A percentile compares a stretch with the other conserved stretches of the same genome.
phyloP scores from a whole-genome alignment of 2,888 invertebrate genomes.

The Tenthredo notha region DNA sequence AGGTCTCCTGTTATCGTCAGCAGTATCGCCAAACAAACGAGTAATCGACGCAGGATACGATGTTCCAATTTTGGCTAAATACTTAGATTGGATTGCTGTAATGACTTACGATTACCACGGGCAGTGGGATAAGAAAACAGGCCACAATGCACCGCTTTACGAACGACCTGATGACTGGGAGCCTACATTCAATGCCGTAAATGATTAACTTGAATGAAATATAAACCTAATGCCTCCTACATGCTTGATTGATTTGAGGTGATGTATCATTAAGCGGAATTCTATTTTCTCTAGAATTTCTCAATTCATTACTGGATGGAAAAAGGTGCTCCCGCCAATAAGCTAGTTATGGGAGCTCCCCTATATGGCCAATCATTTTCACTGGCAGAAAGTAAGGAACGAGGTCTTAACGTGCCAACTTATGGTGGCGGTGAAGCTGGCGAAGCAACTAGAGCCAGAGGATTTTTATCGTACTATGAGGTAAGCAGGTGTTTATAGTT shows the following conservation, averaged over 20 bases:
- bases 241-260: neutral
- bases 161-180: slow-evolving; percentile 87
- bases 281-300: slow-evolving; percentile 84
- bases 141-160: slow-evolving; percentile 94
- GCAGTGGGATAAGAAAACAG: slow-evolving; percentile 94
- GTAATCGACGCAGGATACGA: slow-evolving; percentile 93
- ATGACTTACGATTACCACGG: slow-evolving; percentile 97
- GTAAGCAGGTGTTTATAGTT: slow-evolving; percentile 75
- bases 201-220: neutral
- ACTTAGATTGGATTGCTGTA: slow-evolving; percentile 94
- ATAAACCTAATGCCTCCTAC: neutral
- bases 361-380: slow-evolving; percentile 95
- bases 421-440: slow-evolving; percentile 95
- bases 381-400: slow-evolving; percentile 82
- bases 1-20: slow-evolving; percentile 88
- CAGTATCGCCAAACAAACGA: slow-evolving; percentile 91
- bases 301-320: slow-evolving; percentile 93
- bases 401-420: slow-evolving; percentile 87
- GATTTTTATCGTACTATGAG: slow-evolving; percentile 94
- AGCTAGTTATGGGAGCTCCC: slow-evolving; percentile 92
- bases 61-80: slow-evolving; percentile 86
- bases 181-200: slow-evolving; percentile 88
- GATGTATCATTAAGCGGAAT: neutral
- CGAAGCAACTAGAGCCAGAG: slow-evolving; percentile 91
- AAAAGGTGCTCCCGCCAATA: slow-evolving; percentile 88